Percentiles rank a stretch among this genome's conserved stretches.
These are phyloP conservation scores for Parus major DNA, from an alignment of 2,113 vertebrate species.

Conservation along the genomic window DNA sequence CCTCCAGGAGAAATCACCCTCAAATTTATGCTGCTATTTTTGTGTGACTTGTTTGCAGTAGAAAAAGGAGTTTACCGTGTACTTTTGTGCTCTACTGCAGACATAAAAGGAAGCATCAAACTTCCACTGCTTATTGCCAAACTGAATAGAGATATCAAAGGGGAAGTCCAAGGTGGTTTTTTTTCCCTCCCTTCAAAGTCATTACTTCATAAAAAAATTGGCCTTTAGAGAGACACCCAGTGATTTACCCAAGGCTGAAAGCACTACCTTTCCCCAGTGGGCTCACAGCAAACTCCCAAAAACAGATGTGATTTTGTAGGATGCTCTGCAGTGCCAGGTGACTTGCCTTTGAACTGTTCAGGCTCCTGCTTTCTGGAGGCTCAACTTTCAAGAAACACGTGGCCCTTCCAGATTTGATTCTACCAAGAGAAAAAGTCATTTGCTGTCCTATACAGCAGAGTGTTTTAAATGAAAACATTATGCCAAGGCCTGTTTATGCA, in stretches of 20 bases:
- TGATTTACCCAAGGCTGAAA: not conserved
- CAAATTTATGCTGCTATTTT: slow-evolving; percentile 4
- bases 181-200: not conserved
- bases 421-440: not conserved
- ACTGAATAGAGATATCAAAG: slow-evolving; percentile 25
- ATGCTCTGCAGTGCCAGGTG: not conserved
- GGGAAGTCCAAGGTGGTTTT: slow-evolving; percentile 45
- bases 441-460: not conserved
- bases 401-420: not conserved
- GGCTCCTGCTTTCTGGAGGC: not conserved
- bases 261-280: not conserved
- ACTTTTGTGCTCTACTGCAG: slow-evolving; percentile 41
- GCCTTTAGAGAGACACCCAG: not conserved
- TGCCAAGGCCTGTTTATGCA: not conserved
- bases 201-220: not conserved
- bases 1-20: slow-evolving; percentile 37
- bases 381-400: not conserved
- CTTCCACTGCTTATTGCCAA: slow-evolving; percentile 57
- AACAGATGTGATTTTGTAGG: not conserved
- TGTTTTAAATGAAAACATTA: not conserved
- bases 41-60: not conserved
- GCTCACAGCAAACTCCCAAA: not conserved
- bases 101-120: slow-evolving; percentile 62
- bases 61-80: slow-evolving; percentile 43
- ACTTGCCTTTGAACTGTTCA: not conserved